Evolutionary conservation across 2,888 invertebrate genomes (phyloP).

Genomic region (Polydrusus tereticollis): DNA sequence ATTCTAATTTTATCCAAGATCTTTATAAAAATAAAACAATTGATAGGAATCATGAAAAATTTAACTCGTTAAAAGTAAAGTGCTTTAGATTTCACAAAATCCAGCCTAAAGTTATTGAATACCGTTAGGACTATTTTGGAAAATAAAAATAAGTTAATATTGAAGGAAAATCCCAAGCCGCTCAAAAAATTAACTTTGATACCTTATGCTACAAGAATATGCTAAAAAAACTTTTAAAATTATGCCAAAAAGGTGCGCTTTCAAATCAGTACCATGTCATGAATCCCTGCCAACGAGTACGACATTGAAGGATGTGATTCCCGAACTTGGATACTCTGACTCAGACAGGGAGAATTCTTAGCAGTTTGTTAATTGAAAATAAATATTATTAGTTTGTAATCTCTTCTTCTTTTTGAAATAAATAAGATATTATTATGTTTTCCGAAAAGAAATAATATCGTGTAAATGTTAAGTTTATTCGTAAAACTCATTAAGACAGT

Average conservation of each 20-base stretch:
- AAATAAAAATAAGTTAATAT: background rate
- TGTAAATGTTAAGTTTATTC: too few species aligned
- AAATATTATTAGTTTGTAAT: too few species aligned
- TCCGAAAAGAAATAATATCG: too few species aligned
- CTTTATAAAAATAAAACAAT: slow-evolving; percentile 19
- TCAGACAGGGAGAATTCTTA: too few species aligned
- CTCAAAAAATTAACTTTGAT: background rate
- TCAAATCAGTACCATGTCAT: slow-evolving; percentile 5
- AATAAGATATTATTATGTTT: too few species aligned
- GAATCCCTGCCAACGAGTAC: slow-evolving; percentile 7
- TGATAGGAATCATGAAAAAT: background rate
- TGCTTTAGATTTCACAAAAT: slow-evolving; percentile 6
- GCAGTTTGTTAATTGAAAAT: too few species aligned
- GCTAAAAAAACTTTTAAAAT: slow-evolving; percentile 1
- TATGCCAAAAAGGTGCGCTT: background rate
- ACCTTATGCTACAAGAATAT: background rate
- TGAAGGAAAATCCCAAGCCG: background rate
- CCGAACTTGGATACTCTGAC: too few species aligned
- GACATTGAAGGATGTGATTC: background rate
- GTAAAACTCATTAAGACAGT: too few species aligned
- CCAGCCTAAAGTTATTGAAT: background rate
- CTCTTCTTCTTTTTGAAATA: too few species aligned
- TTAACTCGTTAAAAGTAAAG: background rate
- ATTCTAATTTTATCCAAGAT: too few species aligned
- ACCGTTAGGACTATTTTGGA: slow-evolving; percentile 16